phyloP scores from a whole-genome alignment of 2,113 vertebrate genomes.

The Hiodon alosoides region DNA sequence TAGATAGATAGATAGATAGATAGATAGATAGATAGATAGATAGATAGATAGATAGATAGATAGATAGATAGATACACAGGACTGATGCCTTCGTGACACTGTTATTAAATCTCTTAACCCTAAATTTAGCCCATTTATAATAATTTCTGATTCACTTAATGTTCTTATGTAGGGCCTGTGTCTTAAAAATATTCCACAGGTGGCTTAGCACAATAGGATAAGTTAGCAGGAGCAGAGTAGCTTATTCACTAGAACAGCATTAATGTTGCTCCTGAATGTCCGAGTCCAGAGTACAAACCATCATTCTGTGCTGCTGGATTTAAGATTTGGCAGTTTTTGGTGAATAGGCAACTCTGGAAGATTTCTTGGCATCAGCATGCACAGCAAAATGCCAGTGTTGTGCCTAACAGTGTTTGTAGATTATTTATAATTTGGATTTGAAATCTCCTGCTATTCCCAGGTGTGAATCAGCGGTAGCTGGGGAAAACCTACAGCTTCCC shows the following conservation, averaged over 20 bases:
- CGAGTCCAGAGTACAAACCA: slow-evolving; percentile 7
- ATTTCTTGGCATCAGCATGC: not conserved
- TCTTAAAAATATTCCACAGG: no score
- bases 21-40: no score
- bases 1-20: no score
- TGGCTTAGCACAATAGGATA: no score
- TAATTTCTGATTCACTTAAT: no score
- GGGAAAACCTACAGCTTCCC: not conserved
- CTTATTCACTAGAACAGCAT: not conserved
- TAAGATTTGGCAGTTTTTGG: slow-evolving; percentile 1
- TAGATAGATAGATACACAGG: not conserved
- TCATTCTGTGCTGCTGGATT: not conserved
- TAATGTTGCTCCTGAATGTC: not conserved
- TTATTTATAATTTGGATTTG: no score
- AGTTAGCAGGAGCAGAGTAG: no score
- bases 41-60: no score
- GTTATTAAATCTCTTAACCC: no score
- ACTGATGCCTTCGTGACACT: not conserved
- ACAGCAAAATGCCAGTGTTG: not conserved
- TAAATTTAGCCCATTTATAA: no score
- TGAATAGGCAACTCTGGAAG: slow-evolving; percentile 4
- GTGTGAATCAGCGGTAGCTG: no score
- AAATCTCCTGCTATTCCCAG: not conserved
- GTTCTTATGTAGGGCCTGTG: no score
- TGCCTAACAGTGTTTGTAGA: slow-evolving; percentile 1